Conservation (phyloP, 1,140 invertebrate species). For the Drosophila punjabiensis region DNA sequence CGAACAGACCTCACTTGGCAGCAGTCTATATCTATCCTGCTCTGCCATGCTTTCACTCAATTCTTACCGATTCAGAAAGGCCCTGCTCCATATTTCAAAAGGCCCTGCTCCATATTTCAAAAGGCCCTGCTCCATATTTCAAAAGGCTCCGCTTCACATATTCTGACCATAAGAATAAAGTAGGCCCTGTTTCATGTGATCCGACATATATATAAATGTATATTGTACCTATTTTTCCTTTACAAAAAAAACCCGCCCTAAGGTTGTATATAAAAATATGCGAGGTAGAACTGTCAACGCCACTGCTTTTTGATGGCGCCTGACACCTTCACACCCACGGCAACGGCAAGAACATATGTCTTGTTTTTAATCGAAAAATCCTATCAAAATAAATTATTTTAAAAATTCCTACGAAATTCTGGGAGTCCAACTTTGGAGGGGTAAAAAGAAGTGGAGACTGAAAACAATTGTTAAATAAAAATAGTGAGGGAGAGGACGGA, state of each 20-base stretch:
- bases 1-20: no score
- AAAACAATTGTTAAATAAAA: slow-evolving; percentile 33
- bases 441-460: not conserved
- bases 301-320: not conserved
- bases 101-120: no score
- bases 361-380: slow-evolving; percentile 64
- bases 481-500: not conserved
- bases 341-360: slow-evolving; percentile 1
- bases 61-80: no score
- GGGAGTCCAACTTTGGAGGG: not conserved
- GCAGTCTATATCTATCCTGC: no score
- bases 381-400: slow-evolving; percentile 39
- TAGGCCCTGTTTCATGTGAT: no score
- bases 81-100: no score
- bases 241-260: not conserved
- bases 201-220: not conserved
- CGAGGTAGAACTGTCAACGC: slow-evolving; percentile 6
- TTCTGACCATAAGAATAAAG: no score
- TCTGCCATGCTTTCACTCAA: no score
- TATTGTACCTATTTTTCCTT: not conserved
- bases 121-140: no score
- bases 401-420: slow-evolving; percentile 19
- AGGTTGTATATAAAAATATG: not conserved
- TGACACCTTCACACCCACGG: not conserved
- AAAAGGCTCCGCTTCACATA: no score